Percentiles rank a stretch among this genome's conserved stretches.
Evolutionary conservation across 2,797 vertebrate genomes (phyloP).

Genomic region (Myotis pilosus): DNA sequence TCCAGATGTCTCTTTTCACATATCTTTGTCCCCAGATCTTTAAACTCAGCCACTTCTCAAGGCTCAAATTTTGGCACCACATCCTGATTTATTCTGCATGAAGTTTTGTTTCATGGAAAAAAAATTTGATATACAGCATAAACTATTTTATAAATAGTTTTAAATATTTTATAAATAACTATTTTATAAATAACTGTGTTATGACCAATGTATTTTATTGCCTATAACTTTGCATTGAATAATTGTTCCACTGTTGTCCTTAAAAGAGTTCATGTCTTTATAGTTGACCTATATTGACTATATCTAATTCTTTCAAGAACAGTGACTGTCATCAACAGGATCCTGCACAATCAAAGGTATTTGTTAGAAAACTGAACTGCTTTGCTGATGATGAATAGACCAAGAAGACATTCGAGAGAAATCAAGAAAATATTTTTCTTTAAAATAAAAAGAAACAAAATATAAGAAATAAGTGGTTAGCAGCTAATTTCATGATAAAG

Average conservation of each 20-base stretch:
- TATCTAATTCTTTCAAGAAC: background rate
- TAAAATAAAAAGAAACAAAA: background rate
- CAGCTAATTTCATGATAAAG: background rate
- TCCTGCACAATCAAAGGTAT: background rate
- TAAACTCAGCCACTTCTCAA: background rate
- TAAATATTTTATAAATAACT: background rate
- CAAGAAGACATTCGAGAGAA: background rate
- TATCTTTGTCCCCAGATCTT: background rate
- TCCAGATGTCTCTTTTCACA: background rate
- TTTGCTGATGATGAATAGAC: background rate
- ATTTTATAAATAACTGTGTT: background rate
- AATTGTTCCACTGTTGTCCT: background rate
- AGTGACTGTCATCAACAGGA: background rate
- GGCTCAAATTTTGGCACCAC: background rate
- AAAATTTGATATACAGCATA: background rate
- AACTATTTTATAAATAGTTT: background rate
- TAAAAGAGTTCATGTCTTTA: background rate
- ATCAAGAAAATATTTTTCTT: background rate
- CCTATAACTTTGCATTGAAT: background rate
- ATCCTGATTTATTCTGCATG: background rate
- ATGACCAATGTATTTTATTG: background rate
- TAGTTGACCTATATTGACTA: background rate
- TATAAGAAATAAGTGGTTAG: background rate
- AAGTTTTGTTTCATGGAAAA: background rate
- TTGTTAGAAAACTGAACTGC: background rate